These are phyloP conservation scores for Brachylomia viminalis DNA, from an alignment of 2,888 invertebrate species.

Conservation along the genomic window DNA sequence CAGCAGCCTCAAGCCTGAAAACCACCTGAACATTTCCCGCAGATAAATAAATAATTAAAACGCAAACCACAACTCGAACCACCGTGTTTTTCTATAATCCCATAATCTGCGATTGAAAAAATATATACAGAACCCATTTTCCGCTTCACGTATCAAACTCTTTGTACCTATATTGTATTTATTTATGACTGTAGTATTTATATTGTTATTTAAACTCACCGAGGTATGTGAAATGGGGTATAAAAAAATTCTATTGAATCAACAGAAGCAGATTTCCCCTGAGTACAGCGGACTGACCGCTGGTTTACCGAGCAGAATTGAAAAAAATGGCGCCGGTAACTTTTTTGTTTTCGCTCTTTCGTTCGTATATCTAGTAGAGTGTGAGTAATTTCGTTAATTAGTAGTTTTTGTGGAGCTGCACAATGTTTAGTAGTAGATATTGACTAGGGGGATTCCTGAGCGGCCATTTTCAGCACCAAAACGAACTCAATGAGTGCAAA, in stretches of 20 bases:
- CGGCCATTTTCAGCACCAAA: not conserved
- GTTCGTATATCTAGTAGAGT: slow-evolving; percentile 40
- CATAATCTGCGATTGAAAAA: slow-evolving; percentile 1
- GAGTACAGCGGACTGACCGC: slow-evolving; percentile 80
- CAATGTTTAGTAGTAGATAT: not conserved
- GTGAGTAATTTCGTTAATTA: slow-evolving; percentile 58
- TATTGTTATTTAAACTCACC: slow-evolving; percentile 78
- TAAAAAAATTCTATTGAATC: slow-evolving; percentile 84
- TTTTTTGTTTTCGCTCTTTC: slow-evolving; percentile 54
- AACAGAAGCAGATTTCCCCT: slow-evolving; percentile 84
- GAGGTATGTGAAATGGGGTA: slow-evolving; percentile 71
- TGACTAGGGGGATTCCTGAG: not conserved
- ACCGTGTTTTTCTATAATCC: slow-evolving; percentile 33
- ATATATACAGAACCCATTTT: slow-evolving; percentile 31
- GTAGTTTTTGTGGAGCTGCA: slow-evolving; percentile 28
- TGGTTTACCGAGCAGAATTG: slow-evolving; percentile 76
- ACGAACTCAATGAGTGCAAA: not conserved
- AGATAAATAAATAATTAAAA: slow-evolving; percentile 25
- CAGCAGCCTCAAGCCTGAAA: not conserved
- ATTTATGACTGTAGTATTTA: slow-evolving; percentile 69
- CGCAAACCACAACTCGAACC: slow-evolving; percentile 10
- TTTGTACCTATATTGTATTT: slow-evolving; percentile 15
- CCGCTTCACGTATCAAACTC: not conserved
- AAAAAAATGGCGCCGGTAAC: slow-evolving; percentile 71
- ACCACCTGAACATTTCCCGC: slow-evolving; percentile 1